Conservation (phyloP, 2,888 invertebrate genomes). For the Chorisops tibialis region DNA sequence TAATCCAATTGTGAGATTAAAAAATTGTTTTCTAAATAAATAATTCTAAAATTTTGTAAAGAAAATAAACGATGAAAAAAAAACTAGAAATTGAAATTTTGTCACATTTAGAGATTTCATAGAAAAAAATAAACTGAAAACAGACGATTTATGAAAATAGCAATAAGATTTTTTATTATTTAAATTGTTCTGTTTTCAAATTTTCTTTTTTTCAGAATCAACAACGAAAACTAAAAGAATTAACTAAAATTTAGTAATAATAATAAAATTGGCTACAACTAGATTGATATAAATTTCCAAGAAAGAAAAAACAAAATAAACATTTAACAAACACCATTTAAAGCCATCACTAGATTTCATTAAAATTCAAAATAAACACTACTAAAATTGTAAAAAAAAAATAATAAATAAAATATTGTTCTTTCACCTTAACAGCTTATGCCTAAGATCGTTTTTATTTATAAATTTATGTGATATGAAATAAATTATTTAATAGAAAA, state of each 20-base stretch:
- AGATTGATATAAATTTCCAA: constrained; percentile 18
- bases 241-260: neutral
- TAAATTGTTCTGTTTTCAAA: no score
- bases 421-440: constrained; percentile 6
- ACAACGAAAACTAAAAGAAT: neutral
- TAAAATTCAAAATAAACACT: neutral
- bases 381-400: constrained; percentile 12
- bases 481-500: neutral
- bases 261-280: constrained; percentile 12
- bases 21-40: constrained; percentile 14
- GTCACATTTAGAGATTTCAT: constrained; percentile 5
- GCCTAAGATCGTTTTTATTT: constrained; percentile 7
- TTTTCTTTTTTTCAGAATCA: no score
- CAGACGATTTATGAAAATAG: no score
- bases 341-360: constrained; percentile 23
- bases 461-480: constrained; percentile 7
- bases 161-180: no score
- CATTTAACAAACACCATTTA: constrained; percentile 25
- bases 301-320: constrained; percentile 9
- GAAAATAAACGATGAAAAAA: no score
- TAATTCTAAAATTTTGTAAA: constrained; percentile 4
- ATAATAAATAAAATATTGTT: constrained; percentile 14
- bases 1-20: constrained; percentile 11
- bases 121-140: neutral
- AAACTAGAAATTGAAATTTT: neutral